Percentiles rank a stretch among this genome's conserved stretches.
Evolutionary conservation across 2,888 invertebrate genomes (phyloP).

Genomic region (Lithophane socia): DNA sequence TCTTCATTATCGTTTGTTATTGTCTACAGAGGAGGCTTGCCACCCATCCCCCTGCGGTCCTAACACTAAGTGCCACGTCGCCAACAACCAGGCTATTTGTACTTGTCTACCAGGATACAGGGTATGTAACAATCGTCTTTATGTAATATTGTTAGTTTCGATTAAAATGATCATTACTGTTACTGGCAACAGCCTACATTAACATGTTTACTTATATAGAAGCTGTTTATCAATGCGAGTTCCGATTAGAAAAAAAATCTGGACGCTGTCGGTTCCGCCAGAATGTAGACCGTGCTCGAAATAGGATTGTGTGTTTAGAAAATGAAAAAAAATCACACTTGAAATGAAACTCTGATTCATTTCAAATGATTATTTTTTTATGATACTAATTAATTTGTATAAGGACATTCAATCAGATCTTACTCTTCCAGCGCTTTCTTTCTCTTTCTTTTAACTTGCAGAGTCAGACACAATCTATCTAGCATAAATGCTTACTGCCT

Average conservation of each 20-base stretch:
- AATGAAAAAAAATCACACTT: no score
- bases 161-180: neutral
- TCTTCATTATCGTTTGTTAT: neutral
- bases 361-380: no score
- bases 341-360: no score
- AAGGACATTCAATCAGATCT: no score
- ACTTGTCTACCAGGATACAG: constrained; percentile 94
- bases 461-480: neutral
- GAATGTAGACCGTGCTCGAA: neutral
- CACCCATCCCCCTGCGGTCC: constrained; percentile 95
- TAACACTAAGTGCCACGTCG: constrained; percentile 95
- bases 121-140: constrained; percentile 74
- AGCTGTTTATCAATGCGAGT: no score
- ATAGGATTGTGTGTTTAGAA: neutral
- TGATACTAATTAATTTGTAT: neutral
- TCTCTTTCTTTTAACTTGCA: neutral
- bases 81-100: constrained; percentile 94
- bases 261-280: no score
- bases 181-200: no score
- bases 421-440: neutral
- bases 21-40: constrained; percentile 93
- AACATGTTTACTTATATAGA: no score
- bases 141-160: neutral
- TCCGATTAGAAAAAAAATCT: no score
- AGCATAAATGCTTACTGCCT: neutral